Percentiles rank a stretch among this genome's conserved stretches.
These are phyloP conservation scores for Albula goreensis DNA, from an alignment of 2,113 vertebrate species.

Conservation along the genomic window DNA sequence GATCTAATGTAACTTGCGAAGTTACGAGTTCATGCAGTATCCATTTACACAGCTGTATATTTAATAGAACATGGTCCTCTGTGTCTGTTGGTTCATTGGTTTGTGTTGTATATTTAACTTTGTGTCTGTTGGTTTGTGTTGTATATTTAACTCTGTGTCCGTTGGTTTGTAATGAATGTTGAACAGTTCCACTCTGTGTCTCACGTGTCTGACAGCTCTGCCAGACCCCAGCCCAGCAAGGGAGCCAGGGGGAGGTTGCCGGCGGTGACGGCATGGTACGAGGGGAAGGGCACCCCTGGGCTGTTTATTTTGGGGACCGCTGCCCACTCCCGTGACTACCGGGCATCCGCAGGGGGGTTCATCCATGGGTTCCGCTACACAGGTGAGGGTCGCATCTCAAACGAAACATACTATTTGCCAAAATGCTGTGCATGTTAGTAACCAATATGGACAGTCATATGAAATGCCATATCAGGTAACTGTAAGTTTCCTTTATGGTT, in stretches of 20 bases:
- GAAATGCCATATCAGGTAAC: no score
- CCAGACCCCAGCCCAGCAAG: slow-evolving; percentile 65
- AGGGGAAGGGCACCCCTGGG: slow-evolving; percentile 77
- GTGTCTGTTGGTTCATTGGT: no score
- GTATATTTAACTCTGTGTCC: no score
- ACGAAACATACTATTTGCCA: no score
- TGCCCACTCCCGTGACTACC: slow-evolving; percentile 89
- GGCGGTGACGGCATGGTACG: slow-evolving; percentile 81
- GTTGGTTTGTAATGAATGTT: neutral
- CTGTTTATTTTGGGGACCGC: slow-evolving; percentile 89
- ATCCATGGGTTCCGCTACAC: slow-evolving; percentile 97
- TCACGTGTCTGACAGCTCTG: slow-evolving; percentile 65
- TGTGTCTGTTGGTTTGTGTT: no score
- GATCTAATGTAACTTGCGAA: no score
- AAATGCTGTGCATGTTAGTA: no score
- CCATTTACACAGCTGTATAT: no score
- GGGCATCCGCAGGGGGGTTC: slow-evolving; percentile 90
- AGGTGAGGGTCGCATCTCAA: slow-evolving; percentile 64
- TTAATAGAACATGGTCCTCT: no score
- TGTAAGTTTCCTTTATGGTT: neutral
- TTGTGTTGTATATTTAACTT: no score
- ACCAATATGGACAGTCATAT: no score
- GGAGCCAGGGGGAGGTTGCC: slow-evolving; percentile 83
- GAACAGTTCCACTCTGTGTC: neutral
- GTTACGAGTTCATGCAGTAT: no score